These are phyloP conservation scores for Phanerotoma sp. DNA, from an alignment of 2,888 invertebrate genomes.

Conservation along the genomic window DNA sequence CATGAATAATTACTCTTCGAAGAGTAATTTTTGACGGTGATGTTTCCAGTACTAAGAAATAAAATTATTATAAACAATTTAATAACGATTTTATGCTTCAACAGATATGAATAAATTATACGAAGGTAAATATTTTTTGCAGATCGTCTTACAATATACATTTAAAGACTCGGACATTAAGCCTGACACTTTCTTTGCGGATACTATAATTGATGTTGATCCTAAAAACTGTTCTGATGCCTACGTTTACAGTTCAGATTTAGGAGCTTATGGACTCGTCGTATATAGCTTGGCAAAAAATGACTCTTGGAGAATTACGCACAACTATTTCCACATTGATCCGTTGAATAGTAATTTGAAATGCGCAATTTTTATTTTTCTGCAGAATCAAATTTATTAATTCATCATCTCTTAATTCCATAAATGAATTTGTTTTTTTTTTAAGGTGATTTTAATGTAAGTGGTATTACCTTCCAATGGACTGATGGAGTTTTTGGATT, in stretches of 20 bases:
- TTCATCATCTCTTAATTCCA: background rate
- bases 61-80: no score
- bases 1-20: no score
- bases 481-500: slow-evolving; percentile 80
- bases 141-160: slow-evolving; percentile 65
- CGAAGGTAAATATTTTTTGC: slow-evolving; percentile 15
- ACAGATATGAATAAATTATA: background rate
- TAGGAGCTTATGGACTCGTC: slow-evolving; percentile 73
- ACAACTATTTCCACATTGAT: slow-evolving; percentile 84
- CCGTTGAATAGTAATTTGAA: slow-evolving; percentile 60
- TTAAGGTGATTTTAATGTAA: slow-evolving; percentile 73
- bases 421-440: no score
- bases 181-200: slow-evolving; percentile 78
- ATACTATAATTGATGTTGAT: slow-evolving; percentile 72
- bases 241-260: slow-evolving; percentile 76
- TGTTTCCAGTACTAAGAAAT: no score
- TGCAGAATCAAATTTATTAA: background rate
- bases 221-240: slow-evolving; percentile 73
- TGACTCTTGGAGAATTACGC: slow-evolving; percentile 76
- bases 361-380: background rate
- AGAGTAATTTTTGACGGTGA: no score
- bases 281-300: slow-evolving; percentile 75
- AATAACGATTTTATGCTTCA: no score
- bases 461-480: slow-evolving; percentile 83
- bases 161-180: slow-evolving; percentile 70